Evolutionary conservation across 1,140 invertebrate species (phyloP), one percentile per base, ranked within the genome.

Genomic region (Artemia franciscana): DNA sequence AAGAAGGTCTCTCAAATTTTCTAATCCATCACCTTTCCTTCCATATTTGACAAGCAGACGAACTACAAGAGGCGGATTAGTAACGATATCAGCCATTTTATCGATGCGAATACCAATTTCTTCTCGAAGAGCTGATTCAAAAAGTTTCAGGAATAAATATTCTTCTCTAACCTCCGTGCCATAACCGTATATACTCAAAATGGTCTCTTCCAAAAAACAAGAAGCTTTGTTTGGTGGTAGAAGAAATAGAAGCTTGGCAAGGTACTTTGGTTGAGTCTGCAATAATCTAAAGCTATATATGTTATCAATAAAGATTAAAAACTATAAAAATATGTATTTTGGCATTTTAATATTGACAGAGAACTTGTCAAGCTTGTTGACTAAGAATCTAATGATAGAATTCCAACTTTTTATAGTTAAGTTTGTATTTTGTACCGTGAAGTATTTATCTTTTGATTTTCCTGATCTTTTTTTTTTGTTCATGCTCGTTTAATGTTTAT

Each of bases 1-100:
- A 27, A 88, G 74, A 66, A 88, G 82, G 61, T 80, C 79, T 62
- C 83, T 77, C 18, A 88, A 72, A 57, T 79, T 78, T 64, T 78
- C 79, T 65, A 83, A 77, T 3, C 84, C 83, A 58, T 79, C 78
- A 56, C 82, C 73, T 63, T 84, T 82, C 64, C 84, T 79, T 26
- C 84, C 81, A 61, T 85, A 81, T 69, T 81, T 82, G 0, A 88
- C 81, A 7, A 83, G 84, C 81, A 88, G 84, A 71, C 84, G 86
- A 18, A 88, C 73, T 4, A 87, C 84, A 24, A 87, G 69, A 5
- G 84, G 84, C 68, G 82, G 84, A 1, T 81, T 82, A 0, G 83
- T 83, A 24, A 85, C 81, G 61, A 86, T 82, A 72, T 88, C 85
- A 28, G 79, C 80, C 56, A 84, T 82, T 68, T 83, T 84, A 64